These are phyloP conservation scores for Siderastrea radians DNA, from an alignment of 92 coral and sea anemone species.

Conservation along the genomic window DNA sequence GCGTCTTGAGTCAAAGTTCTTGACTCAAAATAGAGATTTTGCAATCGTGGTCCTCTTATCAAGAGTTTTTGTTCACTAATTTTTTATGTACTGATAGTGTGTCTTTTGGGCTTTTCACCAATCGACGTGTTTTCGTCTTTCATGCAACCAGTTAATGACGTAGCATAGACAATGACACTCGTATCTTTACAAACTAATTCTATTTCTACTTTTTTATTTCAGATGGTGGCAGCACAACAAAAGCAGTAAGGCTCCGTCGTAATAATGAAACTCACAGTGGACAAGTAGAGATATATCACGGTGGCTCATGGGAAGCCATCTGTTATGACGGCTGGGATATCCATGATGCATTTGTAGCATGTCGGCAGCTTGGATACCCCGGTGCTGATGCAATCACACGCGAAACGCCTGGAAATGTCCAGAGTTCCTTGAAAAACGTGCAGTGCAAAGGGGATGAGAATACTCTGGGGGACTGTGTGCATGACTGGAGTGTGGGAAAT, in stretches of 20 bases:
- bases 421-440: conserved; percentile 47
- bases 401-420: background rate
- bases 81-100: too few species aligned
- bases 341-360: conserved; percentile 80
- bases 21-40: too few species aligned
- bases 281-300: conserved; percentile 62
- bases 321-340: conserved; percentile 79
- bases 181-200: background rate
- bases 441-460: conserved; percentile 68
- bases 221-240: conserved; percentile 62
- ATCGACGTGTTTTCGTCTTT: background rate
- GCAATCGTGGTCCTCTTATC: too few species aligned
- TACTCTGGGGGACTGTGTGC: conserved; percentile 61
- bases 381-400: conserved; percentile 53
- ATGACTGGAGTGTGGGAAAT: conserved; percentile 54
- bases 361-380: conserved; percentile 72
- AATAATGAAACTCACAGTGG: conserved; percentile 37
- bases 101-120: too few species aligned
- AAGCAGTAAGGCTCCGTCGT: conserved; percentile 57
- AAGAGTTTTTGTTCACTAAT: too few species aligned
- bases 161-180: background rate
- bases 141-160: background rate
- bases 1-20: too few species aligned
- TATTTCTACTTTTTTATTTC: background rate
- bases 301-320: conserved; percentile 67